Base-by-base conservation (phyloP, 2,113 vertebrate genomes). In the Ciconia stormi region DNA sequence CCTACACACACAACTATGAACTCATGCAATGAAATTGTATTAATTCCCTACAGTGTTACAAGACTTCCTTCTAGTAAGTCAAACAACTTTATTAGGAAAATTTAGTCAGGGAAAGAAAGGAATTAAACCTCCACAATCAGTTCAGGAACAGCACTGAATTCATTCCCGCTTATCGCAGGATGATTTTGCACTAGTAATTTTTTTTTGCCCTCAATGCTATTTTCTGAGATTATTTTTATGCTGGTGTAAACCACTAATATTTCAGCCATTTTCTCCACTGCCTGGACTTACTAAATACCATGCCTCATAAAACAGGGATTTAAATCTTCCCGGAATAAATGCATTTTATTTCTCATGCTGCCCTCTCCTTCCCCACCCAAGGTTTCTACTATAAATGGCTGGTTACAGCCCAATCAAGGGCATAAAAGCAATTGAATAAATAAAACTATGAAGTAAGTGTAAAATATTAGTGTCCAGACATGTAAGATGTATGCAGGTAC, bases 361-460 rank as follows among this genome's bases (percentile, higher is more conserved):
- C 73, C 65, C 55, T 32, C 83, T 95, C 85, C 50, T 95, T 96
- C 94, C 87, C 92, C 94, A 95, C 90, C 97, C 97, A 95, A 95
- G 88, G 94, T 95, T 97, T 97, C 95, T 96, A 95, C 91, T 86
- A 94, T 92, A 98, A 97, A 97, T 92, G 97, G 79, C 93, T 98
- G 93, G 97, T 98, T 96, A 98, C 89, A 98, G 96, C 93, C 93
- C 94, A 98, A 95, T 98, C 91, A 97, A 96, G 90, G 92, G 95
- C 94, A 98, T 95, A 98, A 98, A 98, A 93, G 96, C 93, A 96
- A 98, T 83, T 97, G 98, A 98, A 97, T 96, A 98, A 98, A 98
- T 97, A 98, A 97, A 98, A 94, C 96, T 87, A 98, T 98, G 98
- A 98, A 98, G 98, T 98, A 98, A 98, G 98, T 98, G 98, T 98